Evolutionary conservation across 2,797 vertebrate genomes (phyloP).

Genomic region (Setipinna tenuifilis): DNA sequence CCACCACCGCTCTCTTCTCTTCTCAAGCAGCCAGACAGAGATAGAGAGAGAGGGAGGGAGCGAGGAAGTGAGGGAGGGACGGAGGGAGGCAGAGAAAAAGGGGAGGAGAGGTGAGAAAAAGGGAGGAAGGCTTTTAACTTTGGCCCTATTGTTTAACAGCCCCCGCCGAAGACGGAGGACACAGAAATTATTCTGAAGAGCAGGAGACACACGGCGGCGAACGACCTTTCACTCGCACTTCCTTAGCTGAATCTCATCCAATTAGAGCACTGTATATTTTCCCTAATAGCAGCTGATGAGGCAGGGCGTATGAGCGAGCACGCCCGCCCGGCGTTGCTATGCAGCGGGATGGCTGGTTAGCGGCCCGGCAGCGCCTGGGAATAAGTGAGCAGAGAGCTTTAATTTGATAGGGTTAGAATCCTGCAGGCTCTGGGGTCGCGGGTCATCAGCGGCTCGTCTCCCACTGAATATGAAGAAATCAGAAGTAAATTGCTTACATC

Average conservation of each 20-base stretch:
- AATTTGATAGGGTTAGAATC: slow-evolving; percentile 99
- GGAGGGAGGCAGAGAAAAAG: slow-evolving; percentile 42
- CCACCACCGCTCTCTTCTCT: slow-evolving; percentile 57
- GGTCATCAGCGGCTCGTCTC: slow-evolving; percentile 96
- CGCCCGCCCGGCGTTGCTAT: slow-evolving; percentile 95
- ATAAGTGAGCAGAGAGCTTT: slow-evolving; percentile 99
- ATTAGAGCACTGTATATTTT: slow-evolving; percentile 99
- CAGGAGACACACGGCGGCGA: slow-evolving; percentile 93
- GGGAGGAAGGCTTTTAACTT: slow-evolving; percentile 78
- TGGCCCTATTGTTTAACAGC: slow-evolving; percentile 92
- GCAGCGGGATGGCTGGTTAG: slow-evolving; percentile 97
- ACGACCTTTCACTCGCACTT: slow-evolving; percentile 97
- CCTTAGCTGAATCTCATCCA: slow-evolving; percentile 99
- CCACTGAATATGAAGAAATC: slow-evolving; percentile 99
- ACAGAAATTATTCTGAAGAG: slow-evolving; percentile 86
- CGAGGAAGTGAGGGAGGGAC: slow-evolving; percentile 35
- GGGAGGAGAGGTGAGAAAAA: slow-evolving; percentile 57
- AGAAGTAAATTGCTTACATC: slow-evolving; percentile 99
- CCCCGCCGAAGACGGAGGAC: slow-evolving; percentile 75
- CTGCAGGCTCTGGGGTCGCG: slow-evolving; percentile 96
- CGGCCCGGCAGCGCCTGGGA: slow-evolving; percentile 94
- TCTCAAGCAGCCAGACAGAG: slow-evolving; percentile 53
- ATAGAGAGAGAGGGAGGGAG: slow-evolving; percentile 62
- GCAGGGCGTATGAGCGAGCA: slow-evolving; percentile 94
- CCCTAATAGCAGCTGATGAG: slow-evolving; percentile 99